These are phyloP conservation scores for Bolinopsis microptera DNA, from an alignment of 37 sponge, comb jelly and placozoan genomes.

Conservation along the genomic window DNA sequence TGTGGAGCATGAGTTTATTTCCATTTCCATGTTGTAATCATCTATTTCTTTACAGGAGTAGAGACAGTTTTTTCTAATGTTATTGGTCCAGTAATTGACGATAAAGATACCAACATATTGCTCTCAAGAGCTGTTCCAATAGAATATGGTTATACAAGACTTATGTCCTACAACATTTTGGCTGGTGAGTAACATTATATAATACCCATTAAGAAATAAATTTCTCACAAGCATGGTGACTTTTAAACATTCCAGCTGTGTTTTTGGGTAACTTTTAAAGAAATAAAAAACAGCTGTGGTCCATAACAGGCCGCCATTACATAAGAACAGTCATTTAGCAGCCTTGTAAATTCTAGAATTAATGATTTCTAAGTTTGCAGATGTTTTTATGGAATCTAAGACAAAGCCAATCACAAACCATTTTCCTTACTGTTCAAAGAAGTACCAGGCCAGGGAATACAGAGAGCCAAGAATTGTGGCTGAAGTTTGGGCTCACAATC, in stretches of 20 bases:
- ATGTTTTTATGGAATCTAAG: background rate
- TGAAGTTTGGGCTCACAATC: slow-evolving; percentile 10
- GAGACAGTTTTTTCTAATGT: background rate
- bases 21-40: too few relatives aligned
- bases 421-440: slow-evolving; percentile 8
- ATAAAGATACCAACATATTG: background rate
- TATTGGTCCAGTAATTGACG: slow-evolving; percentile 9
- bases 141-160: background rate
- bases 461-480: slow-evolving; percentile 52
- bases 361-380: background rate
- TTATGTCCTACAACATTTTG: background rate
- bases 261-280: too few relatives aligned
- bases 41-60: slow-evolving; percentile 1
- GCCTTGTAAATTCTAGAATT: too few relatives aligned
- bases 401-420: background rate
- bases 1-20: too few relatives aligned
- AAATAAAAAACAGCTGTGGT: too few relatives aligned
- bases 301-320: too few relatives aligned
- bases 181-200: background rate
- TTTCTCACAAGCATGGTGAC: too few relatives aligned
- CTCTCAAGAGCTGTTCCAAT: background rate
- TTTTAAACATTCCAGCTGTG: too few relatives aligned
- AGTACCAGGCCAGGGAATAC: slow-evolving; percentile 10
- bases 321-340: too few relatives aligned
- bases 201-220: too few relatives aligned